A percentile compares a stretch with the other conserved stretches of the same genome.
Conservation (phyloP, 35 echinoderm and acorn worm genomes). For the Stichopus chloronotus region DNA sequence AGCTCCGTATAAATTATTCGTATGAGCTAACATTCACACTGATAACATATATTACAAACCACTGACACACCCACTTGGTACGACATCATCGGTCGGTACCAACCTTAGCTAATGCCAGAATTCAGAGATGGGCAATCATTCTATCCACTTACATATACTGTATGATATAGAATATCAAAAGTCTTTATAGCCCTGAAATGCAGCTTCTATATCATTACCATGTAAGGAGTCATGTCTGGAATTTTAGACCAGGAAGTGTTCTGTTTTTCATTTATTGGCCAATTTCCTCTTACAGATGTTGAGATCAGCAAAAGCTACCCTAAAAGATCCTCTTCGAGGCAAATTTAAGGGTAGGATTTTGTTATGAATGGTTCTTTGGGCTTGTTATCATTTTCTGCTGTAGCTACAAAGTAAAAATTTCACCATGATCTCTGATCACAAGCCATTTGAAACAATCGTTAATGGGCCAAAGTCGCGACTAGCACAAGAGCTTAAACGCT, state of each 20-base stretch:
- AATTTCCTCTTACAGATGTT: slow-evolving; percentile 65
- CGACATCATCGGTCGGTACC: slow-evolving; percentile 19
- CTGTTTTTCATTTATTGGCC: slow-evolving; percentile 62
- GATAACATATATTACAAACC: slow-evolving; percentile 72
- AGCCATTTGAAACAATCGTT: too few species aligned
- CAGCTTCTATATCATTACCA: slow-evolving; percentile 58
- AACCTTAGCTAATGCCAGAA: slow-evolving; percentile 61
- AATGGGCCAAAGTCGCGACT: too few species aligned
- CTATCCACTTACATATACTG: slow-evolving; percentile 45
- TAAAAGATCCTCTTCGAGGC: not conserved
- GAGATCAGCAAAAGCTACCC: slow-evolving; percentile 64
- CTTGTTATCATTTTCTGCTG: too few species aligned
- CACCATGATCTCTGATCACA: too few species aligned
- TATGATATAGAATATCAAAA: slow-evolving; percentile 23
- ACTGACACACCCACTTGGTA: slow-evolving; percentile 40
- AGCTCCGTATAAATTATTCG: slow-evolving; percentile 48
- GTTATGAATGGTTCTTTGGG: too few species aligned
- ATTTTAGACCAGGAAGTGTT: slow-evolving; percentile 38
- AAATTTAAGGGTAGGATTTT: too few species aligned
- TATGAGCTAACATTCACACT: slow-evolving; percentile 44
- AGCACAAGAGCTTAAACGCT: too few species aligned
- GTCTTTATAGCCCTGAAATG: slow-evolving; percentile 8
- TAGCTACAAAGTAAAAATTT: too few species aligned
- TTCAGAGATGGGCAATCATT: slow-evolving; percentile 73
- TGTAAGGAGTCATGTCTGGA: not conserved